A percentile compares a stretch with the other conserved stretches of the same genome.
phyloP scores from a whole-genome alignment of 2,888 invertebrate species.

The Nycteola revayana region DNA sequence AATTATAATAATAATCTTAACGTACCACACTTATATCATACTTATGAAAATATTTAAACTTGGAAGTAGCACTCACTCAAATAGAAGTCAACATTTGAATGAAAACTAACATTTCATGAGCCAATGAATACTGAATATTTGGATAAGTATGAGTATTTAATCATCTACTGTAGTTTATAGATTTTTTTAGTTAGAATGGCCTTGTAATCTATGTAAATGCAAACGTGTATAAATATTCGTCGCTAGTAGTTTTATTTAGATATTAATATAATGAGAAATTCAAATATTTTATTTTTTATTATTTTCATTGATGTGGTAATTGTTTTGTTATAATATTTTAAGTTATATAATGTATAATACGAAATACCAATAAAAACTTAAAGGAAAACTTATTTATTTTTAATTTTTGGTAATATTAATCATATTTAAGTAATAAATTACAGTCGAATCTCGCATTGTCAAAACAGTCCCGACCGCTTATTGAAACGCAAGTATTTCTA shows the following conservation, averaged over 20 bases:
- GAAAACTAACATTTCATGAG: no score
- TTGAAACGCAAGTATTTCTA: no score
- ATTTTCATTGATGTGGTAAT: conserved; percentile 60
- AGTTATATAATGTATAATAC: conserved; percentile 64
- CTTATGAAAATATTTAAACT: no score
- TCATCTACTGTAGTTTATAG: conserved; percentile 36
- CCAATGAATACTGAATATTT: no score
- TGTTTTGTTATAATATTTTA: conserved; percentile 71
- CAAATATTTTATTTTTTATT: conserved; percentile 59
- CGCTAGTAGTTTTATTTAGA: conserved; percentile 60
- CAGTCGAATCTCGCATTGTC: no score
- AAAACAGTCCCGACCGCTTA: no score
- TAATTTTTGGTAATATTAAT: no score
- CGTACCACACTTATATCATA: no score
- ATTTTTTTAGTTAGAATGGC: conserved; percentile 45
- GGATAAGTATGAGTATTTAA: conserved; percentile 13
- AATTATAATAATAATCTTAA: conserved; percentile 14
- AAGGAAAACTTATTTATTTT: conserved; percentile 24
- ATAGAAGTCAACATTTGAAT: no score
- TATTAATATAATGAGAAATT: conserved; percentile 56
- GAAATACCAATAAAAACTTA: conserved; percentile 49
- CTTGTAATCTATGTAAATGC: conserved; percentile 77
- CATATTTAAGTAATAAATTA: no score
- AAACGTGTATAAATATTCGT: conserved; percentile 64
- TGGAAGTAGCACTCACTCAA: no score